Base-by-base conservation (phyloP, 2,113 vertebrate genomes). In the Saguinus midas region DNA sequence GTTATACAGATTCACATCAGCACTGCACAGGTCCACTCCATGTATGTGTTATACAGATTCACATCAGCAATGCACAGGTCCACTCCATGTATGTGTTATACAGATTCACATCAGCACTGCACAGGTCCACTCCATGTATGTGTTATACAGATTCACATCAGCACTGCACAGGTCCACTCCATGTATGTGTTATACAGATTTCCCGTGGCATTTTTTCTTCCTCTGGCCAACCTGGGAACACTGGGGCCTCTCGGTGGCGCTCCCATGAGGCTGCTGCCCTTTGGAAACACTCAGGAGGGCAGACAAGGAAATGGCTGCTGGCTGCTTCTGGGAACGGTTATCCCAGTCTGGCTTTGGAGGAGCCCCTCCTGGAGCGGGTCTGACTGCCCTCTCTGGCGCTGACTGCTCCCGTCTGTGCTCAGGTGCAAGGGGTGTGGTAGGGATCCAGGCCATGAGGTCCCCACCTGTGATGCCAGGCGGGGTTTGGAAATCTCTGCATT, bases 381-480 rank as follows among this genome's bases (percentile, higher is more conserved):
- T 35, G 10, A 23, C 58, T 81, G 11, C 4, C 32, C 13, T 40
- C 4, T 78, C 20, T 12, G 17, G 76, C 55, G 43, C 58, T 45
- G 40, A 21, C 11, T 6, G 5, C 10, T n/a, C 29, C 20, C 5
- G 14, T 70, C 11, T 29, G 2, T 57, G 66, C 21, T 95, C 21
- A 14, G 76, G 72, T 12, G 8, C 12, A 32, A 9, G 25, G 16
- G 4, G 32, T 11, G 2, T 81, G 27, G 40, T 6, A 76, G 48
- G 35, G 48, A 8, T 16, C 32, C 4, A 61, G 5, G 13, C 17
- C 6, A 0, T 8, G 57, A 80, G 37, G 12, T 64, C 88, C 40
- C 58, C 21, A 29, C 57, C 20, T 1, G 3, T 0, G 0, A 10
- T 80, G 43, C 8, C 14, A 20, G 52, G 37, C 1, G 0, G 40